phyloP scores from a whole-genome alignment of 1,140 invertebrate genomes.

The Alviniconcha marisindica region DNA sequence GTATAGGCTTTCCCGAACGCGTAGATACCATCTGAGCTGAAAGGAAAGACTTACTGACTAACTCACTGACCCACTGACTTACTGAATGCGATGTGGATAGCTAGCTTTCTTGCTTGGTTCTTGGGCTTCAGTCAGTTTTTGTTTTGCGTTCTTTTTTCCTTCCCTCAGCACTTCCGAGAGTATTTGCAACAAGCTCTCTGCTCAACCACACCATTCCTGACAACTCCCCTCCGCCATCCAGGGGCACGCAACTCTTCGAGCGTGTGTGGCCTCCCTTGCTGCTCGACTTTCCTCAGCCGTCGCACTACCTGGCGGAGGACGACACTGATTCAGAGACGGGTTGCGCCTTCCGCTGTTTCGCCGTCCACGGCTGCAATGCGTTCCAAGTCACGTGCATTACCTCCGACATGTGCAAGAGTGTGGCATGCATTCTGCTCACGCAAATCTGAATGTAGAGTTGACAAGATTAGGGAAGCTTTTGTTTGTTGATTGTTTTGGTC shows the following conservation, averaged over 20 bases:
- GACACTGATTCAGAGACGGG: constrained; percentile 40
- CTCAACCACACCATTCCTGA: constrained; percentile 30
- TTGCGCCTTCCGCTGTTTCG: constrained; percentile 39
- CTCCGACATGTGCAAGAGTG: constrained; percentile 28
- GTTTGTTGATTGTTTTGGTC: background rate
- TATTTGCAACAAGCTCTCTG: constrained; percentile 26
- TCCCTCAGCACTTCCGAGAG: constrained; percentile 14
- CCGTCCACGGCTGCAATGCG: constrained; percentile 36
- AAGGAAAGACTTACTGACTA: no score
- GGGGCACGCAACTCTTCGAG: constrained; percentile 38
- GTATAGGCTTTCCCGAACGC: no score
- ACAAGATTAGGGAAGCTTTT: background rate
- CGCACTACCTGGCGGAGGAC: constrained; percentile 28
- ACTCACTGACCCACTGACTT: no score
- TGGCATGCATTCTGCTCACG: constrained; percentile 12
- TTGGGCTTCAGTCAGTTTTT: no score
- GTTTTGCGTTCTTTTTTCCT: no score
- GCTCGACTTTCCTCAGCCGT: background rate
- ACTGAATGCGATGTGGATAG: no score
- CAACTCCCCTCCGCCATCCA: background rate
- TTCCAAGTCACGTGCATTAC: constrained; percentile 40
- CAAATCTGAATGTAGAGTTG: background rate
- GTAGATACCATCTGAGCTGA: no score
- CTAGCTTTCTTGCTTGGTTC: no score
- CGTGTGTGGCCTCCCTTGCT: constrained; percentile 41